These are phyloP conservation scores for Dasyornis broadbenti DNA, from an alignment of 2,113 vertebrate species.

Conservation along the genomic window DNA sequence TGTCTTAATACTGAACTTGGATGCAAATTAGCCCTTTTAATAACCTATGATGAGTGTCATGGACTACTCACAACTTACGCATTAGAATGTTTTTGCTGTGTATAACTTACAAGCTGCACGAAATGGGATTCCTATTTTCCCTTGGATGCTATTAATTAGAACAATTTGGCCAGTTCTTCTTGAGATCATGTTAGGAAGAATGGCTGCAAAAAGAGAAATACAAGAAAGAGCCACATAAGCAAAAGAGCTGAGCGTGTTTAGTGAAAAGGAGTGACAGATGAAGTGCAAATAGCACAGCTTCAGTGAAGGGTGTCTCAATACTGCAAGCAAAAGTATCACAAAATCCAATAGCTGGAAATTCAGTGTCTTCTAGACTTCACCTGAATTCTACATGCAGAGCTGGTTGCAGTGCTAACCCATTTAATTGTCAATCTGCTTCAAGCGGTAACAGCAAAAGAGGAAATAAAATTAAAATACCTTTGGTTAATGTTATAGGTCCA, in stretches of 20 bases:
- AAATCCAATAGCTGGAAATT: neutral
- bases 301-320: neutral
- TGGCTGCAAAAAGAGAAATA: conserved; percentile 66
- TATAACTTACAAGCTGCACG: conserved; percentile 90
- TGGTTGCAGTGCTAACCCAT: neutral
- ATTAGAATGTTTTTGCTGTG: neutral
- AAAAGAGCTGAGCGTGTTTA: neutral
- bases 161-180: conserved; percentile 89
- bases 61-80: neutral
- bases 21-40: neutral
- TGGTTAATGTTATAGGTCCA: conserved; percentile 88
- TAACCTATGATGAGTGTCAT: neutral
- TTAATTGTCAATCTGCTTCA: neutral
- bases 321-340: neutral
- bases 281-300: neutral
- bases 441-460: neutral
- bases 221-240: neutral
- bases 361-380: neutral
- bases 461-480: conserved; percentile 74
- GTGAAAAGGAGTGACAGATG: neutral
- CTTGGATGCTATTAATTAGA: conserved; percentile 90
- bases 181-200: conserved; percentile 93
- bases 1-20: neutral
- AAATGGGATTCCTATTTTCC: conserved; percentile 89
- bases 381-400: neutral